Conservation (phyloP, 2,113 vertebrate species). For the Aldabrachelys gigantea region DNA sequence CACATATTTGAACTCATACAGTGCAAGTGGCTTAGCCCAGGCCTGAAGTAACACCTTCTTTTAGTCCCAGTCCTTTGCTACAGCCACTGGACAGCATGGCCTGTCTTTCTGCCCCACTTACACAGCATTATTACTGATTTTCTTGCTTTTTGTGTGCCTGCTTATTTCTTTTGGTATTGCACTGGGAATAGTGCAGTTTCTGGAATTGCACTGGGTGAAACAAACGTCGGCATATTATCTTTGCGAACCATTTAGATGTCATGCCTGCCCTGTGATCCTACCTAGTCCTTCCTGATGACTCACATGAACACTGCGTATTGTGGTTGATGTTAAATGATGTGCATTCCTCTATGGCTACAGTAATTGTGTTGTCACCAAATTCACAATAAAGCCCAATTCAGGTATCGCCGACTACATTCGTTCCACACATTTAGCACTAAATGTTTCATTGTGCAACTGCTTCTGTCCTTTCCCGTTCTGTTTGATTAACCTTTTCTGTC, state of each 20-base stretch:
- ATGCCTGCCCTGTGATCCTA: background rate
- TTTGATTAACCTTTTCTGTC: background rate
- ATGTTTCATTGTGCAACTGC: background rate
- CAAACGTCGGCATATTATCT: background rate
- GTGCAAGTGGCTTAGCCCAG: background rate
- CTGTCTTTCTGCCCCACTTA: background rate
- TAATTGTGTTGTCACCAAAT: background rate
- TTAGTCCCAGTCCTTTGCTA: background rate
- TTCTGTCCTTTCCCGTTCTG: background rate
- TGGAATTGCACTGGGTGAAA: constrained; percentile 9
- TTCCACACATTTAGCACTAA: background rate
- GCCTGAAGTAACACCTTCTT: background rate
- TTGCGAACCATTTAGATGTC: constrained; percentile 25
- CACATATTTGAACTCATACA: background rate
- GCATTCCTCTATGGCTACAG: accelerated
- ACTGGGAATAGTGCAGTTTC: background rate
- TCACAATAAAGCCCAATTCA: background rate
- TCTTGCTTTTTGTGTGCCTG: background rate
- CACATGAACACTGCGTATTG: background rate
- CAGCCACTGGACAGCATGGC: background rate
- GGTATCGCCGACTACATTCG: background rate
- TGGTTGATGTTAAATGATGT: constrained; percentile 4
- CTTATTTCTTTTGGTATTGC: background rate
- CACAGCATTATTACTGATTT: background rate
- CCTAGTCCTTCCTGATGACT: background rate